Base-by-base conservation (phyloP, 2,888 invertebrate species). In the Branchipolynoe longqiensis region DNA sequence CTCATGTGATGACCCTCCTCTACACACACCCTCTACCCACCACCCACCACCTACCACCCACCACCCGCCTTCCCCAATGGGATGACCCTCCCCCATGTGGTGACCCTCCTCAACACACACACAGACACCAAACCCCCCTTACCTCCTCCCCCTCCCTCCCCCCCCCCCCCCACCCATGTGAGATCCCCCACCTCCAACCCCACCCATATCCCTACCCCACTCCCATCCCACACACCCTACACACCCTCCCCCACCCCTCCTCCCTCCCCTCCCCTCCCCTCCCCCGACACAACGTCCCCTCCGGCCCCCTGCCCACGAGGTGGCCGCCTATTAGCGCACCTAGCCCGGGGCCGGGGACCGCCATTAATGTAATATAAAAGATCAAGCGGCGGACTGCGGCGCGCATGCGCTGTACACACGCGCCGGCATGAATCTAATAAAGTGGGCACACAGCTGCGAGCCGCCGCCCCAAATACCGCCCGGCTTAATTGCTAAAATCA, bases 291-390 rank as follows among this genome's bases (percentile, higher is more conserved):
- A 1, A 3, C 18, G n/a, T n/a, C n/a, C n/a, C 36, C 36, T 38
- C n/a, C 36, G 36, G 38, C 38, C 33, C 69, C 69, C 69, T 36
- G 69, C 33, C 69, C 69, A 14, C 69, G 18, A 69, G 69, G 18
- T 25, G 62, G 62, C 62, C 62, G 38, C 78, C 78, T 14, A 25
- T 78, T 31, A 78, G 54, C 28, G 0, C 41, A 6, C 78, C 48
- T 25, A 25, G n/a, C 78, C 78, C 48, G n/a, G 4, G 78, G 54
- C n/a, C 31, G 59, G 84, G 33, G 25, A n/a, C 48, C 36, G 18
- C 48, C 40, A 73, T 84, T 84, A 84, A 69, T 69, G 38, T 38
- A 84, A 84, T 73, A 84, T 84, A 84, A 84, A 84, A 84, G 84
- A 84, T 73, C 69, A 54, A 56, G 33, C 56, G 54, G 69, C n/a